phyloP scores from a whole-genome alignment of 2,888 invertebrate genomes.

The Allophyes oxyacanthae region DNA sequence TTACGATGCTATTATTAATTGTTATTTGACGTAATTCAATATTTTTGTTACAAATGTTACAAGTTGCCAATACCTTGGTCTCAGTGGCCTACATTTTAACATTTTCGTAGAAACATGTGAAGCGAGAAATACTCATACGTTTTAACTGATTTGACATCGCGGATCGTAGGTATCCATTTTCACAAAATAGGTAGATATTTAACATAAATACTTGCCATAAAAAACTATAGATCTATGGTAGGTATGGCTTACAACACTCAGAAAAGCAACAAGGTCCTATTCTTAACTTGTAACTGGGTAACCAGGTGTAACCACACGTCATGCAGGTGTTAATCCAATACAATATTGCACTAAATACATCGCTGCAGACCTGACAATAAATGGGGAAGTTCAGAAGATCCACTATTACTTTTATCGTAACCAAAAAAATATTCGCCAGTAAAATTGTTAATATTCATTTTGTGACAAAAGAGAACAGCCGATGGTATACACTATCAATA shows the following conservation, averaged over 20 bases:
- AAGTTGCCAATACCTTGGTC: conserved; percentile 2
- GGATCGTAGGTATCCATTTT: too few species aligned
- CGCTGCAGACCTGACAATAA: background rate
- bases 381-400: background rate
- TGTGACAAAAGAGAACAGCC: too few species aligned
- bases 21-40: background rate
- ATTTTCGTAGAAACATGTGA: conserved; percentile 19
- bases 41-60: background rate
- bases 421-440: too few species aligned
- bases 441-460: too few species aligned
- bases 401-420: too few species aligned
- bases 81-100: conserved; percentile 4
- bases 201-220: too few species aligned
- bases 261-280: conserved; percentile 32
- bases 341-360: conserved; percentile 41
- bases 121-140: background rate
- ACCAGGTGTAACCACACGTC: too few species aligned
- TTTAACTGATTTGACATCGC: background rate
- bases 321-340: conserved; percentile 39
- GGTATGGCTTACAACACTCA: conserved; percentile 16
- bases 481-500: too few species aligned
- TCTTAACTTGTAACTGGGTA: conserved; percentile 39
- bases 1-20: too few species aligned
- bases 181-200: too few species aligned
- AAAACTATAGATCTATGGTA: too few species aligned